Percentiles rank a stretch among this genome's conserved stretches.
phyloP scores from a whole-genome alignment of 1,140 invertebrate genomes.

The Gerris buenoi region DNA sequence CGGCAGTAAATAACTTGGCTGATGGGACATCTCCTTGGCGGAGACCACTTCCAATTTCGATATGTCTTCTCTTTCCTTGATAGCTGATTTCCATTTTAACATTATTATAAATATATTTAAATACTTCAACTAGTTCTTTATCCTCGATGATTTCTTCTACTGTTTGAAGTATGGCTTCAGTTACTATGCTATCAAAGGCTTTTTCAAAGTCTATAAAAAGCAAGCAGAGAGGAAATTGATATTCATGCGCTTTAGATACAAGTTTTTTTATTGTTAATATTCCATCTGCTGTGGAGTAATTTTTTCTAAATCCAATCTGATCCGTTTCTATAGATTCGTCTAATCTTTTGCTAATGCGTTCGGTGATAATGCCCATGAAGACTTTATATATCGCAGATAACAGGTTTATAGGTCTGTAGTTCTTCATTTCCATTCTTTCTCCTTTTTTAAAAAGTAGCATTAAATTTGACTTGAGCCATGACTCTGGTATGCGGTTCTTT shows the following conservation, averaged over 20 bases:
- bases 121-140: background rate
- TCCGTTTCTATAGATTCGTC: background rate
- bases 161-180: background rate
- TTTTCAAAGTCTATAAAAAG: conserved; percentile 1
- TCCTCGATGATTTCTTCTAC: background rate
- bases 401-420: background rate
- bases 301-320: background rate
- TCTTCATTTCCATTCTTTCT: background rate
- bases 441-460: background rate
- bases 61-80: background rate
- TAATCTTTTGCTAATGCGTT: background rate
- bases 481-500: background rate
- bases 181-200: background rate
- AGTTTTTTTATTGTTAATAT: background rate
- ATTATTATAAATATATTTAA: background rate
- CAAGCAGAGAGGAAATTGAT: background rate
- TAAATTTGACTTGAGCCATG: background rate
- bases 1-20: background rate
- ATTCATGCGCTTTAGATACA: background rate
- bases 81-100: background rate
- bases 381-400: background rate
- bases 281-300: background rate
- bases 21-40: background rate
- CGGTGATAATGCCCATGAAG: background rate
- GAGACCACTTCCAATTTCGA: background rate